A percentile compares a stretch with the other conserved stretches of the same genome.
phyloP scores from a whole-genome alignment of 2,113 vertebrate species.

The Sciurus niger region DNA sequence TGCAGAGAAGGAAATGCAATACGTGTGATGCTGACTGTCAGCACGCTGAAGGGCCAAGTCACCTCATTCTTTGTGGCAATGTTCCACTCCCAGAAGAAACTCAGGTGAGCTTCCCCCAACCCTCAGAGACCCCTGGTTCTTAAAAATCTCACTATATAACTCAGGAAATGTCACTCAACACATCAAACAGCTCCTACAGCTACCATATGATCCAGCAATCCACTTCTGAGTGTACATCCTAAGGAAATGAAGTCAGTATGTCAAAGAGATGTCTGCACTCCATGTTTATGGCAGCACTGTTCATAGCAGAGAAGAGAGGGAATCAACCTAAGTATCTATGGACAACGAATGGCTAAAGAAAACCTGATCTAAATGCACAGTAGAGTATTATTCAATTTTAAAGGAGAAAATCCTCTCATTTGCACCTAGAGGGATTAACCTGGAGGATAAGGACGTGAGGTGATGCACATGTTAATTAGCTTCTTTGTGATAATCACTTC shows the following conservation, averaged over 20 bases:
- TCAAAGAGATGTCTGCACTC: no score
- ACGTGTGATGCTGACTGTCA: background rate
- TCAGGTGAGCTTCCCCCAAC: background rate
- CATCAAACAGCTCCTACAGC: background rate
- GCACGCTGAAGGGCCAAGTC: background rate
- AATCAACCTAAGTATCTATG: background rate
- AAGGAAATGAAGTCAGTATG: background rate
- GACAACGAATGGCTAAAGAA: background rate
- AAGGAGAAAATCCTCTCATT: background rate
- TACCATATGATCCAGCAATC: no score
- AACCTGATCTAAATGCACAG: background rate
- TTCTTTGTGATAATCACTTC: background rate
- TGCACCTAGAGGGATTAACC: background rate
- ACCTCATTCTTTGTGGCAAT: background rate
- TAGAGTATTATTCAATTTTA: background rate
- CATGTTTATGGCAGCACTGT: no score
- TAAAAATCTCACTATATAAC: background rate
- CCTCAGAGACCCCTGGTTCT: background rate
- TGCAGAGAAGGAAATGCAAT: no score
- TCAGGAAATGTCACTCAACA: background rate
- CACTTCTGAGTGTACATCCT: background rate
- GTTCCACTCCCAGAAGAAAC: fast-evolving
- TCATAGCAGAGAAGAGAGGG: background rate
- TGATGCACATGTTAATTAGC: no score
- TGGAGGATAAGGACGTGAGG: background rate